Base-by-base conservation (phyloP, 30 jellyfish, hydroid and myxozoan species). In the Nemopilema nomurai region DNA sequence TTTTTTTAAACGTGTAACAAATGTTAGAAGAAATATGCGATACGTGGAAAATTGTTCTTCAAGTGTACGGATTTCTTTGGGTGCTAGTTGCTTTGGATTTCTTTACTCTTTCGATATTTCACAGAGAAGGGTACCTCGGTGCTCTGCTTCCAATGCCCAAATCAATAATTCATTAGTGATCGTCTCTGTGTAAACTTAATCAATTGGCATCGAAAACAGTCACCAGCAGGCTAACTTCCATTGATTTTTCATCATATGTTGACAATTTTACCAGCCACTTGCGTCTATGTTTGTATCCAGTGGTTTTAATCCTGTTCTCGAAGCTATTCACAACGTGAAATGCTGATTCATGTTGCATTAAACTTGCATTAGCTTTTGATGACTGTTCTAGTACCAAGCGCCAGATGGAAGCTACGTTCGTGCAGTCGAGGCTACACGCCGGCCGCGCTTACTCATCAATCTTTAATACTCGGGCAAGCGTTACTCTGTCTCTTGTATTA, bases 151-250 rank as follows among this genome's bases (percentile, higher is more conserved):
- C 57, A 41, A 41, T 3, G 13, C 13, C 6, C 57, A 41, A 41
- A 41, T 41, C 13, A 13, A 41, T 41, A 41, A 41, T 41, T 41
- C 6, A 41, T 41, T 41, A 13, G 13, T 41, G 57, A 41, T 13
- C 57, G 13, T 41, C 57, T 41, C 57, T 41, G 6, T 13, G 57
- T 41, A 41, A 41, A 41, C 13, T 6, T 3, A 3, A 41, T 41
- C 57, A 41, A 41, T 41, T 6, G 76, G 28, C 19, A 51, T 51
- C 71, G 9, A 51, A 8, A 51, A 51, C 63, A 76, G 63, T 27
- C 86, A 76, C 86, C 86, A 4, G 86, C 62, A 20, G 13, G 30
- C 74, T 75, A 71, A 49, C 86, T 17, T 33, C 51, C n/a, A 76
- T 27, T 52, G 51, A 76, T 24, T 52, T 20, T 26, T 76, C 63